Evolutionary conservation across 2,797 vertebrate species (phyloP).

Genomic region (Dendrocincla fuliginosa): DNA sequence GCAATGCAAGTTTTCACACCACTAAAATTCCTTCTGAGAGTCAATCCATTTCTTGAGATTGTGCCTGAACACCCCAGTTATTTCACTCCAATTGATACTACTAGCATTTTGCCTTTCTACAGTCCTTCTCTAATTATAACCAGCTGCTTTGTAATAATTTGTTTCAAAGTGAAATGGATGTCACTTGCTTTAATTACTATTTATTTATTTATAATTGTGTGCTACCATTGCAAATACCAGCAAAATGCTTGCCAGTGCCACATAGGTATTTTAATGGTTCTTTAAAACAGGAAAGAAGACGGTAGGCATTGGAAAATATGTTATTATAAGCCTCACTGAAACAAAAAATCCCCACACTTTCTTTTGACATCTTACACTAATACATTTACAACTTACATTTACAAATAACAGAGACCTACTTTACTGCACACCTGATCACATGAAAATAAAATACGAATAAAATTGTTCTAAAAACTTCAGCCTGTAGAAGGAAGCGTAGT

Average conservation of each 20-base stretch:
- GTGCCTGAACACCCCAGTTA: not conserved
- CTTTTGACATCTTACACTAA: not conserved
- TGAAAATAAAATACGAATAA: not conserved
- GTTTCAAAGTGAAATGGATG: slow-evolving; percentile 16
- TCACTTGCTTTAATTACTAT: not conserved
- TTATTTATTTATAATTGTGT: not conserved
- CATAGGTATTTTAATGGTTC: not conserved
- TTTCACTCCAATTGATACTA: slow-evolving; percentile 5
- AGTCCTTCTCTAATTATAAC: not conserved
- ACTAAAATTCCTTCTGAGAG: not conserved
- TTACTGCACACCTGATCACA: not conserved
- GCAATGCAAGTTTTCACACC: slow-evolving; percentile 30
- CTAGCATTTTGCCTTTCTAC: slow-evolving; percentile 4
- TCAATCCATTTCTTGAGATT: not conserved
- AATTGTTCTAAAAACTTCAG: not conserved
- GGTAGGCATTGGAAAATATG: not conserved
- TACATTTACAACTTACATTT: not conserved
- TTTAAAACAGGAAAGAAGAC: not conserved
- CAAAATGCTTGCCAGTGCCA: not conserved
- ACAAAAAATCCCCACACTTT: not conserved
- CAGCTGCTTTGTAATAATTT: not conserved
- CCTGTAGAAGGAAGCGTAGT: not conserved
- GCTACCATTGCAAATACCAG: not conserved
- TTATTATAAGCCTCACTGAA: not conserved
- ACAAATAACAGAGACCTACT: not conserved